These are phyloP conservation scores for Sprattus sprattus DNA, from an alignment of 2,113 vertebrate species.

Conservation along the genomic window DNA sequence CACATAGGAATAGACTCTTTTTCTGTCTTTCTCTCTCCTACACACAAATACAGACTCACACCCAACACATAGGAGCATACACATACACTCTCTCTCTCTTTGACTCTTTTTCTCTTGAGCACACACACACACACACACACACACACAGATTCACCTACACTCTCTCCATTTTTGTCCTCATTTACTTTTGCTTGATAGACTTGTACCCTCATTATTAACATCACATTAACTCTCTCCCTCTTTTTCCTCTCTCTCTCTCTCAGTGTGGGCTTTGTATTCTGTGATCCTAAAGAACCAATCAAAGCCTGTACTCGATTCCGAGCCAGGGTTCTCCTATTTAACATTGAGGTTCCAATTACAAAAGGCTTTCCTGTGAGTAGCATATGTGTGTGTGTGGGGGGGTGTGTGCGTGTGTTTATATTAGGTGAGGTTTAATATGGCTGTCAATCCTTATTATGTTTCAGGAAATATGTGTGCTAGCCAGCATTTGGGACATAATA, in stretches of 20 bases:
- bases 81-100: no score
- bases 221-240: background rate
- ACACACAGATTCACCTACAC: background rate
- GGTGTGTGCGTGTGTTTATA: background rate
- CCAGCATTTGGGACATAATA: no score
- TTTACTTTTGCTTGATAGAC: no score
- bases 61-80: no score
- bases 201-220: no score
- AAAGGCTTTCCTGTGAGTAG: conserved; percentile 95
- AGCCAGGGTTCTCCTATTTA: conserved; percentile 93
- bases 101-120: no score
- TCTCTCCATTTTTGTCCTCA: no score
- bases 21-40: no score
- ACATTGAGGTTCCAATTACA: conserved; percentile 92
- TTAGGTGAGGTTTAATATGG: no score
- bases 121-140: background rate
- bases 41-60: background rate
- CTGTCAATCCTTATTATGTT: no score
- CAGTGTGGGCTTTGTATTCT: conserved; percentile 93
- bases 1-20: background rate
- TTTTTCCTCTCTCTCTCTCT: conserved; percentile 39
- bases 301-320: conserved; percentile 87
- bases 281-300: conserved; percentile 88
- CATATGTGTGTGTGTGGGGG: background rate
- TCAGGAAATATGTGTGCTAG: no score